Evolutionary conservation across 2,888 invertebrate genomes (phyloP), one percentile per base, ranked within the genome.

Genomic region (Epirrita christyi): DNA sequence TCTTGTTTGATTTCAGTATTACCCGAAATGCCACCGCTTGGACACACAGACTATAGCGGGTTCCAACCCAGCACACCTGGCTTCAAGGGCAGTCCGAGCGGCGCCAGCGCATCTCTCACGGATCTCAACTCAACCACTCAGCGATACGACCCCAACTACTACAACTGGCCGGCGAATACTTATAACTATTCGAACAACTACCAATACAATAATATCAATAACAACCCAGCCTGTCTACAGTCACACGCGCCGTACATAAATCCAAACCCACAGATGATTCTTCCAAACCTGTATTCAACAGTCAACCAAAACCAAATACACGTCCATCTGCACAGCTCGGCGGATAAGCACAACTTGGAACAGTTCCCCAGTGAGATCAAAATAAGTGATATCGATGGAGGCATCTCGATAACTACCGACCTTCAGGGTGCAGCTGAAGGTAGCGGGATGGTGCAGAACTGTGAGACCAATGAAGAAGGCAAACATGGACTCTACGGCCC

Each of bases 261-360:
- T 67, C 93, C 95, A 0, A 89, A 89, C 51, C 93, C 95, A 1
- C 93, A 94, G 55, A 95, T 96, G 94, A 94, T 97, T 14, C 93
- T 96, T 0, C 96, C 96, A 0, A 96, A 96, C 73, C 88, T 96
- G 0, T 96, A 96, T 81, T 96, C 96, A 40, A 96, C 96, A 21
- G 96, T 97, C 51, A 97, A 97, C 80, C 96, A 97, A 83, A 97
- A 96, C 82, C 96, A 97, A 91, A 96, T 97, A 61, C 97, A 97
- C 77, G 93, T 97, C 15, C 97, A 97, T 73, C 83, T 96, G 28
- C 96, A 97, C 81, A 94, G 94, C 47, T 88, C 93, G 13, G 86
- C 92, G 6, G 95, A 95, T 50, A 95, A 95, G 78, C 84, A 94
- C 66, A 94, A 94, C 66, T 70, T 94, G 66, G 95, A 95, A 67